Evolutionary conservation across 2,797 vertebrate genomes (phyloP).

Genomic region (Helarctos malayanus): DNA sequence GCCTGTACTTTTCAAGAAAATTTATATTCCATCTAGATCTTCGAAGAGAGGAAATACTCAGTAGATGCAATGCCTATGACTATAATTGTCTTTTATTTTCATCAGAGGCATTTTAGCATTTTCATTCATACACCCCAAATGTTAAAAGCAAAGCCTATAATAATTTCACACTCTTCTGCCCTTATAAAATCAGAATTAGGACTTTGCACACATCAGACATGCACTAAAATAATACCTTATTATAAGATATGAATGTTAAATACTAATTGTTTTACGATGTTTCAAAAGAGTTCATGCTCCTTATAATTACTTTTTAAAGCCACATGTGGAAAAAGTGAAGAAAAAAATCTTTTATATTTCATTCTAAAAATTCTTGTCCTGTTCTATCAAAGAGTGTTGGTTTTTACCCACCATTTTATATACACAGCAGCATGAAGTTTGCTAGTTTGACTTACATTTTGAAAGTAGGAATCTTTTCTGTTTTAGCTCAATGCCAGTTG

Average conservation of each 20-base stretch:
- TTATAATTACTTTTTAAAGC: conserved; percentile 7
- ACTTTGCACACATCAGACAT: neutral
- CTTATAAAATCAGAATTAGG: neutral
- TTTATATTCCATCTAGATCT: neutral
- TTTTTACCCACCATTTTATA: conserved; percentile 46
- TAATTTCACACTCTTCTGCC: conserved; percentile 23
- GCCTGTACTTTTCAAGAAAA: neutral
- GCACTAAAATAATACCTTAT: neutral
- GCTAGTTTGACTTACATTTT: conserved; percentile 68
- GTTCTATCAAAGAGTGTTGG: neutral
- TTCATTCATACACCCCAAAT: neutral
- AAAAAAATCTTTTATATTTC: neutral
- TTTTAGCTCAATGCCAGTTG: conserved; percentile 80
- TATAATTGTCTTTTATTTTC: conserved; percentile 43
- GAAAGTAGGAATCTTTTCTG: conserved; percentile 74
- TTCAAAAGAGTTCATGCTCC: neutral
- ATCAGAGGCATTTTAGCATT: neutral
- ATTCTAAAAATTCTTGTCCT: neutral
- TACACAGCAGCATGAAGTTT: neutral
- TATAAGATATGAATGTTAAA: neutral
- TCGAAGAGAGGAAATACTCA: neutral
- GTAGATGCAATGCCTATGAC: neutral
- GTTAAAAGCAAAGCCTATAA: conserved; percentile 15
- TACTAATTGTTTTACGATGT: neutral
- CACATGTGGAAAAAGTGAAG: neutral